phyloP scores from a whole-genome alignment of 2,888 invertebrate species.

The Lasioglossum villosulum region DNA sequence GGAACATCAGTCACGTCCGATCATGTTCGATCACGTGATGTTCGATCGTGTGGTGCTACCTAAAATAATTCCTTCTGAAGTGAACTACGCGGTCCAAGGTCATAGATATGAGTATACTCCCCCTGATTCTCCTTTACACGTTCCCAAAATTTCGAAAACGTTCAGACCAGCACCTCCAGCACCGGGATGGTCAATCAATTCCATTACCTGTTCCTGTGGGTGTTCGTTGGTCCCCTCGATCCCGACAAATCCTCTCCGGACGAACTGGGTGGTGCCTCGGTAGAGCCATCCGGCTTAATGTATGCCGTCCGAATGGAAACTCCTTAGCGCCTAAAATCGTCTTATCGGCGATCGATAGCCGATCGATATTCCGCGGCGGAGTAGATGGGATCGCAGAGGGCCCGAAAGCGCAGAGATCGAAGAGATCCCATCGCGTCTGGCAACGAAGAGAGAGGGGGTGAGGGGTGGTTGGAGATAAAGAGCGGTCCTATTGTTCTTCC shows the following conservation, averaged over 20 bases:
- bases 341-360: conserved; percentile 82
- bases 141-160: not conserved
- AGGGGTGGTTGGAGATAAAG: conserved; percentile 51
- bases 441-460: not conserved
- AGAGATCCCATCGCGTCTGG: conserved; percentile 80
- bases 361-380: conserved; percentile 79
- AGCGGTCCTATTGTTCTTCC: conserved; percentile 84
- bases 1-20: too few relatives aligned
- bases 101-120: too few relatives aligned
- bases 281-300: conserved; percentile 70
- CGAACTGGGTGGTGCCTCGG: conserved; percentile 46
- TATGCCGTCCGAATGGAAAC: conserved; percentile 80
- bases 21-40: too few relatives aligned
- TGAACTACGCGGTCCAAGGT: too few relatives aligned
- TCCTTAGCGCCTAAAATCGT: conserved; percentile 82
- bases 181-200: not conserved
- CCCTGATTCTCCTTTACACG: not conserved
- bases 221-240: conserved; percentile 3
- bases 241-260: conserved; percentile 57
- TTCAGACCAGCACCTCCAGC: not conserved
- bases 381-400: conserved; percentile 80
- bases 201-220: conserved; percentile 14
- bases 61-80: too few relatives aligned
- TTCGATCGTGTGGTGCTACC: too few relatives aligned
- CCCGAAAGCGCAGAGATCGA: conserved; percentile 77